Percentiles rank a stretch among this genome's conserved stretches.
Conservation (phyloP, 2,888 invertebrate genomes). For the Omphaloscelis lunosa region DNA sequence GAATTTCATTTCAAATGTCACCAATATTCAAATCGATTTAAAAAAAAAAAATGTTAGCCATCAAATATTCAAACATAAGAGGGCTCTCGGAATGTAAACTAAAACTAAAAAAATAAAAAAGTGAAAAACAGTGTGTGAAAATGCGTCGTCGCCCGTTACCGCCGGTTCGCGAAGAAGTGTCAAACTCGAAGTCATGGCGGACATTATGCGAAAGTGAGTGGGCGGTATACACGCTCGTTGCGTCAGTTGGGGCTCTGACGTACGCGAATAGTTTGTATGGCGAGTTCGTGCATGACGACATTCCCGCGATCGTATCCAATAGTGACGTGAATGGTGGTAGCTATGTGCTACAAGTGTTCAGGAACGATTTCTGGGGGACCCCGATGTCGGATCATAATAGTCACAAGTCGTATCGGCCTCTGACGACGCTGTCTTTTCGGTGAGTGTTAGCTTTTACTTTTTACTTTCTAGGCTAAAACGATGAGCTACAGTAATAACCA, state of each 20-base stretch:
- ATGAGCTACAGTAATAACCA: background rate
- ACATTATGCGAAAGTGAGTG: constrained; percentile 88
- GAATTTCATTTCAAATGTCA: constrained; percentile 2
- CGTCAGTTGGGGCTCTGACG: constrained; percentile 92
- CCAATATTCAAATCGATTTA: background rate
- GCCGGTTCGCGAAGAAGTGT: constrained; percentile 85
- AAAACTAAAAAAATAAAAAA: constrained; percentile 26
- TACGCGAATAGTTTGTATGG: constrained; percentile 94
- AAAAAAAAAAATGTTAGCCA: constrained; percentile 1
- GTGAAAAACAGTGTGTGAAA: constrained; percentile 63
- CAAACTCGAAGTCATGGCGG: constrained; percentile 78
- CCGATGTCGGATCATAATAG: constrained; percentile 95
- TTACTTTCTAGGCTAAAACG: background rate
- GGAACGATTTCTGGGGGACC: constrained; percentile 97
- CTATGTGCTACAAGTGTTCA: constrained; percentile 91
- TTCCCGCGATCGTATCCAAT: constrained; percentile 95
- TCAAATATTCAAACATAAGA: constrained; percentile 17
- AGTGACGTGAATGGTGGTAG: constrained; percentile 94
- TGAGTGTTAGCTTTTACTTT: constrained; percentile 85
- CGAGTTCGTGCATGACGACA: constrained; percentile 97
- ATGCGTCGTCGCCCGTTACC: constrained; percentile 89
- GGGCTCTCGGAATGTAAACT: constrained; percentile 11
- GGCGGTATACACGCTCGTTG: constrained; percentile 92
- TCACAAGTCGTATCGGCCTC: constrained; percentile 96
- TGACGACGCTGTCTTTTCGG: constrained; percentile 96